Base-by-base conservation (phyloP, 2,888 invertebrate genomes). In the Atethmia centrago region DNA sequence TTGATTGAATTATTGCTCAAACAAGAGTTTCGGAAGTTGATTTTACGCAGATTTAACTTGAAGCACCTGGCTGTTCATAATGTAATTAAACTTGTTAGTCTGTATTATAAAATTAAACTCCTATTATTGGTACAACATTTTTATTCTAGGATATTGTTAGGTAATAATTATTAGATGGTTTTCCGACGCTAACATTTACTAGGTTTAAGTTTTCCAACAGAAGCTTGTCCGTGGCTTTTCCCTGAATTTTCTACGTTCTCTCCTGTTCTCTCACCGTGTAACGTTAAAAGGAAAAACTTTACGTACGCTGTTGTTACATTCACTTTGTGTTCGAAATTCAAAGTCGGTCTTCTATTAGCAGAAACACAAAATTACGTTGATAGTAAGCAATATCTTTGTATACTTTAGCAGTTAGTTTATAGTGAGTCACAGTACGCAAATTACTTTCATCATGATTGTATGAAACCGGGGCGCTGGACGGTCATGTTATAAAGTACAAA, bases 1-100 rank as follows among this genome's bases (percentile, higher is more conserved):
- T 92, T 91, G 89, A 92, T 91, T 92, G 90, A 90, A 87, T 88
- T 84, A 80, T 82, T 76, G 70, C 72, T 77, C 79, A 79, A 81
- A 82, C 71, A 83, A 72, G 77, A 78, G 68, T 79, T 73, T 79
- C 31, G 40, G 40, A 77, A 77, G 81, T 82, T 83, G 79, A 78
- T 85, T 84, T 80, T 75, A 79, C 74, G 71, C 75, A 69, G 76
- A 82, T 79, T 72, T 72, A 76, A 72, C 65, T 31, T 53, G 36
- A 71, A 69, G 42, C 72, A 76, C 70, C 69, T 74, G 65, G 47
- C 64, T 40, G 61, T 67, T 64, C 31, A 42, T 77, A 80, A 79
- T 67, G 19, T 58, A 55, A 71, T 66, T 71, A 49, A 55, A 69
- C 55, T 76, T 58, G 66, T 75, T 42, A 49, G 21, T 42, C 25